These are phyloP conservation scores for Neomorphus geoffroyi DNA, from an alignment of 2,797 vertebrate genomes.

Conservation along the genomic window DNA sequence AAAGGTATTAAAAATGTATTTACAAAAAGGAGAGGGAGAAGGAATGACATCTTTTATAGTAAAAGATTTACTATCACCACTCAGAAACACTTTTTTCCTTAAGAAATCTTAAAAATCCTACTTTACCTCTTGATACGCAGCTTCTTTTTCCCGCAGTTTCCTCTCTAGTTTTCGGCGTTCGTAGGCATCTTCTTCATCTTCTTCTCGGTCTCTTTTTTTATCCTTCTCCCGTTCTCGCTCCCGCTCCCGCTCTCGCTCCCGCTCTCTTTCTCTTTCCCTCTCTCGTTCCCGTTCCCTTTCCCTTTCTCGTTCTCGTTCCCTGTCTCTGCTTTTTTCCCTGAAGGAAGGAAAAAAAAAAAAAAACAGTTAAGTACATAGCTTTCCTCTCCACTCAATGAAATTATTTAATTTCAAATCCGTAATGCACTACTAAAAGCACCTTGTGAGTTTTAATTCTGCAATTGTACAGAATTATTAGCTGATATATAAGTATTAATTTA, in stretches of 20 bases:
- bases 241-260: slow-evolving; percentile 83
- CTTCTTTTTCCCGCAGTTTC: slow-evolving; percentile 95
- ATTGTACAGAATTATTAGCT: neutral
- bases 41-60: neutral
- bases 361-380: neutral
- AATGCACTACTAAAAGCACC: neutral
- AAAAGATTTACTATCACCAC: neutral
- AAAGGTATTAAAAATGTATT: neutral
- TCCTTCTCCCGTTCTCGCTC: slow-evolving; percentile 91
- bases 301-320: slow-evolving; percentile 76
- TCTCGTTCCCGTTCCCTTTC: slow-evolving; percentile 76
- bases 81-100: neutral
- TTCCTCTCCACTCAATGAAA: neutral
- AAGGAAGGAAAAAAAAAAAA: neutral
- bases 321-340: slow-evolving; percentile 84
- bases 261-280: slow-evolving; percentile 75
- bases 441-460: neutral
- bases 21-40: neutral
- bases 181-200: slow-evolving; percentile 96
- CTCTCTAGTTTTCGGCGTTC: slow-evolving; percentile 95
- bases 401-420: neutral
- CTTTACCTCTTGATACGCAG: slow-evolving; percentile 96
- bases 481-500: too few species aligned
- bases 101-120: neutral
- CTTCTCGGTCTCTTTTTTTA: slow-evolving; percentile 93